Percentiles rank a stretch among this genome's conserved stretches.
Conservation (phyloP, 2,888 invertebrate species). For the Heteromurus nitidus region DNA sequence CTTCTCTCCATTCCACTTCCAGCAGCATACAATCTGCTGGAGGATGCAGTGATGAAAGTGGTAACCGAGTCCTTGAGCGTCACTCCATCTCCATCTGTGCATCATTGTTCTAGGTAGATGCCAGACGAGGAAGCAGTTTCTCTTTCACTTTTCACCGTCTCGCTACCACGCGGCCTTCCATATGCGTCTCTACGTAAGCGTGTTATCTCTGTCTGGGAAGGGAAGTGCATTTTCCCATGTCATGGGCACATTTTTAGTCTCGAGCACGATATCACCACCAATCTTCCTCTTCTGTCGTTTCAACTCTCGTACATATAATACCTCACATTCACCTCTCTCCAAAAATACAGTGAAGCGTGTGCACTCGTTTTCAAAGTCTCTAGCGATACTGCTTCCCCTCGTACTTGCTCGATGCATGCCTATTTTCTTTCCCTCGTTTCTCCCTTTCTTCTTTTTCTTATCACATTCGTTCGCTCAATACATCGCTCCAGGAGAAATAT, state of each 20-base stretch:
- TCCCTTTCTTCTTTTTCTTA: slow-evolving; percentile 40
- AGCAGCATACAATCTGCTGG: not conserved
- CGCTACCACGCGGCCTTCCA: slow-evolving; percentile 43
- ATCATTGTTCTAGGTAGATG: slow-evolving; percentile 28
- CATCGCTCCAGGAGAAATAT: slow-evolving; percentile 36
- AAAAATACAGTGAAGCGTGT: not conserved
- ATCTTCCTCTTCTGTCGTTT: not conserved
- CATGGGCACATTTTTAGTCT: not conserved
- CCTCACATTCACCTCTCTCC: not conserved
- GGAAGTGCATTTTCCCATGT: slow-evolving; percentile 16
- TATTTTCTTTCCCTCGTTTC: slow-evolving; percentile 28
- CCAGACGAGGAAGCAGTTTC: not conserved
- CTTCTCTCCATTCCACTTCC: not conserved
- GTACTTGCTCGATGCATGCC: not conserved
- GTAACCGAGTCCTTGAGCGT: slow-evolving; percentile 35
- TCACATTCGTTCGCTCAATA: slow-evolving; percentile 47
- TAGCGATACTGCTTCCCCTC: not conserved
- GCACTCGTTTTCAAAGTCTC: not conserved
- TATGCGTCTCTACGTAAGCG: too few relatives aligned
- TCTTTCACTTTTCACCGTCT: slow-evolving; percentile 10
- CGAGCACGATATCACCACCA: not conserved
- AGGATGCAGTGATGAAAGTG: not conserved
- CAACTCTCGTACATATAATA: not conserved
- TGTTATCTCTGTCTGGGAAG: not conserved
- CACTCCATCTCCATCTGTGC: slow-evolving; percentile 55